Evolutionary conservation across 2,113 vertebrate species (phyloP), one percentile per base, ranked within the genome.

Genomic region (Cacatua alba): DNA sequence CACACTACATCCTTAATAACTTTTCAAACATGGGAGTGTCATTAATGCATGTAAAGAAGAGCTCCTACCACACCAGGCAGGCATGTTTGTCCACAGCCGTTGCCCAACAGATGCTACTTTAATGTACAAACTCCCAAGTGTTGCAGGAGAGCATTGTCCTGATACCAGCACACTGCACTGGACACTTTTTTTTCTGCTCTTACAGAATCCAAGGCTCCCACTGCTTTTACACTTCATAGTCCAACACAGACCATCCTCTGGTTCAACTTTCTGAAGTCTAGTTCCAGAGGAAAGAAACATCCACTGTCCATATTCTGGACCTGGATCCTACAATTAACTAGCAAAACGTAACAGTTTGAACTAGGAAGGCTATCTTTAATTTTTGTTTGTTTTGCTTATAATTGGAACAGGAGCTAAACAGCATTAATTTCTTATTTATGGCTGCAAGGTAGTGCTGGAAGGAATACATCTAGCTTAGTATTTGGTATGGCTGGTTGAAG

Each of bases 261-360:
- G 12, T 43, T 93, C 51, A 79, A n/a, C 46, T 15, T 74, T 43
- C 80, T 92, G n/a, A 77, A 57, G 49, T 59, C 31, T 51, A 24
- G 6, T 43, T 82, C 44, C 52, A 52, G 35, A 65, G 13, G n/a
- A 72, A 71, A 63, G 48, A 48, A 31, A 19, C 31, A 60, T 55
- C 52, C 17, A 3, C 21, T 63, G 2, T 15, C 29, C 2, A 0
- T 31, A 33, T 17, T 51, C 67, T 71, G 43, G 24, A 46, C 1
- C 1, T 33, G 29, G 33, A 28, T 74, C 72, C 25, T 75, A 4
- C 44, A 74, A 19, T 31, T 81, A 86, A 10, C 33, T 35, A 39
- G 43, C 21, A 33, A 46, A 77, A 80, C 39, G 16, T 60, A 82
- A 43, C 1, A 0, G 7, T 24, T 92, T 39, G 37, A 65, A 60